Evolutionary conservation across 2,888 invertebrate genomes (phyloP).

Genomic region (Parnassius orleans): DNA sequence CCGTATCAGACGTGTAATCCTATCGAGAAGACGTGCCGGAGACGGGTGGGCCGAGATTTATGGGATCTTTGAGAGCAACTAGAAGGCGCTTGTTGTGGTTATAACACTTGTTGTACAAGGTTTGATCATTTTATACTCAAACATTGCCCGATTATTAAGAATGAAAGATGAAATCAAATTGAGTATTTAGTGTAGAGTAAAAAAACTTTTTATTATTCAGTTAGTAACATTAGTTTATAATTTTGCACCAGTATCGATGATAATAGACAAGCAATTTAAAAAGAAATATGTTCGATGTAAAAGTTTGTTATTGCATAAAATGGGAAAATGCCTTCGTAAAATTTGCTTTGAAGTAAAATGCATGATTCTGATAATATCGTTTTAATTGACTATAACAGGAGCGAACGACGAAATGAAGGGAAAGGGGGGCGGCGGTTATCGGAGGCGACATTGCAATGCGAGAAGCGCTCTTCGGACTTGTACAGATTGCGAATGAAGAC

Average conservation of each 20-base stretch:
- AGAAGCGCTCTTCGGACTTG: slow-evolving; percentile 44
- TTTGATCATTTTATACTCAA: slow-evolving; percentile 4
- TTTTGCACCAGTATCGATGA: background rate
- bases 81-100: slow-evolving; percentile 55
- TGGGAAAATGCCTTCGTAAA: slow-evolving; percentile 35
- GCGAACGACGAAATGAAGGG: slow-evolving; percentile 36
- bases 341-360: slow-evolving; percentile 46
- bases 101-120: slow-evolving; percentile 43
- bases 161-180: background rate
- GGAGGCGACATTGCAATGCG: slow-evolving; percentile 57
- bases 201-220: too few species aligned
- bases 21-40: slow-evolving; percentile 61
- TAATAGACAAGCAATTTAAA: too few species aligned
- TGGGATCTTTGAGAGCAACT: slow-evolving; percentile 62
- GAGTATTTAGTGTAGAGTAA: background rate
- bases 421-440: background rate
- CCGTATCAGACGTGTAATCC: slow-evolving; percentile 57
- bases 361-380: slow-evolving; percentile 65
- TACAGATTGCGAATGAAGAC: slow-evolving; percentile 56
- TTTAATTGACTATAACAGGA: slow-evolving; percentile 66
- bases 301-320: slow-evolving; percentile 23
- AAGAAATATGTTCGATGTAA: background rate
- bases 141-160: background rate
- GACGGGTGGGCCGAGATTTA: slow-evolving; percentile 61
- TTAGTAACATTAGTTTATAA: too few species aligned